Base-by-base conservation (phyloP, 2,113 vertebrate species). In the Barnardius zonarius region DNA sequence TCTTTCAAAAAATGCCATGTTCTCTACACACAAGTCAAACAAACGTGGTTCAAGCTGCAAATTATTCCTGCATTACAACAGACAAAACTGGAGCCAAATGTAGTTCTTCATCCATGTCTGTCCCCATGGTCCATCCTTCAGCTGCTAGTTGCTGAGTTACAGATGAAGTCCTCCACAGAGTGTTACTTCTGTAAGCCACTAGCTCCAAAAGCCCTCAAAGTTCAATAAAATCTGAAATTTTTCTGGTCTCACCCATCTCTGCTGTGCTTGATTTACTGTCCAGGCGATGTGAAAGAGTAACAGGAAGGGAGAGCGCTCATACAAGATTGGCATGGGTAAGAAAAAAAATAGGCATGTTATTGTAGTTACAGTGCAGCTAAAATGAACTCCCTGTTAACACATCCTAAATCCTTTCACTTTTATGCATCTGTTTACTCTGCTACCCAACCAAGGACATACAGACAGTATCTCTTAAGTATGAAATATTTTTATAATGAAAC, bases 401-500 rank as follows among this genome's bases (percentile, higher is more conserved):
- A 77, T 96, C 92, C 92, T 96, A 95, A 95, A 95, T 96, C 83
- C 51, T 95, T 93, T 93, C 86, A 83, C 92, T 89, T 94, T 77
- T 67, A 83, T 85, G 44, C 88, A 89, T 93, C 83, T 93, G 86
- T 93, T 96, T 96, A 77, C 54, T 69, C 88, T 89, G 81, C 81
- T 91, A 84, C 77, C 63, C 92, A 70, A 93, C 77, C 69, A 89
- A 92, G 74, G 77, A 68, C 59, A 79, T 37, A 82, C 39, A 12
- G 80, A 92, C 86, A 95, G 49, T 96, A 94, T 94, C 96, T 96
- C 70, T 89, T 57, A 62, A 91, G 55, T 88, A 94, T 48, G 52
- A 95, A 95, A 92, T 92, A 91, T 91, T 96, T 96, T 94, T 87
- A 63, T 93, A 96, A 95, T 94, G 93, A 94, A 96, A 96, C 95